Conservation (phyloP, 1,140 invertebrate species). For the Drosophila insularis region DNA sequence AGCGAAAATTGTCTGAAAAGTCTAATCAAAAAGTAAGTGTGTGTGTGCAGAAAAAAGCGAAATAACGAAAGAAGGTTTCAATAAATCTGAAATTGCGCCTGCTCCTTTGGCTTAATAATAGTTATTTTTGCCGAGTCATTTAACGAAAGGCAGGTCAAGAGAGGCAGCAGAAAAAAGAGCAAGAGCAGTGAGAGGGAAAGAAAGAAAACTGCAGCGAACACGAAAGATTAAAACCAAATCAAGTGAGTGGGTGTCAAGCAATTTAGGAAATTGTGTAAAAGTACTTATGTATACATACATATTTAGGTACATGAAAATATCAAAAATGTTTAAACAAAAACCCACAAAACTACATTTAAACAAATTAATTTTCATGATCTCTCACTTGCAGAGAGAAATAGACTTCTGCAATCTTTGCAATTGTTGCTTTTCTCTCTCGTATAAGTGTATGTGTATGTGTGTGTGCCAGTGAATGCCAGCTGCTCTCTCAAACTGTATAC, state of each 20-base stretch:
- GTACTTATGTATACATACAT: slow-evolving; percentile 17
- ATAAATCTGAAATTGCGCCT: slow-evolving; percentile 35
- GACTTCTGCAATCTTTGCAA: slow-evolving; percentile 59
- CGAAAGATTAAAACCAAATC: slow-evolving; percentile 7
- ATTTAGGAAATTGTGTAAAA: slow-evolving; percentile 42
- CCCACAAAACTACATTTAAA: neutral
- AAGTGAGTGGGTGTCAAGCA: slow-evolving; percentile 29
- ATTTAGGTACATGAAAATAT: neutral
- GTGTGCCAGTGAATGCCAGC: slow-evolving; percentile 26
- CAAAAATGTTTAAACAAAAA: slow-evolving; percentile 6
- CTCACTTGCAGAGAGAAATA: slow-evolving; percentile 11
- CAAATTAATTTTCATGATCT: slow-evolving; percentile 32
- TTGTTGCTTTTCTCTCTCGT: slow-evolving; percentile 46
- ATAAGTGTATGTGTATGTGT: slow-evolving; percentile 19
- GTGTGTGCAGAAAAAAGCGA: slow-evolving; percentile 45
- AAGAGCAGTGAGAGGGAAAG: slow-evolving; percentile 14
- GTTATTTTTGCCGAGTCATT: slow-evolving; percentile 66
- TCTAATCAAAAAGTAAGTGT: slow-evolving; percentile 51
- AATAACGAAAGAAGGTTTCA: slow-evolving; percentile 50
- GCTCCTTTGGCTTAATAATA: slow-evolving; percentile 48
- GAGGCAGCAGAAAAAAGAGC: slow-evolving; percentile 26
- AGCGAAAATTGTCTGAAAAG: slow-evolving; percentile 74
- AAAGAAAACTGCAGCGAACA: neutral
- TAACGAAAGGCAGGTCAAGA: slow-evolving; percentile 64
- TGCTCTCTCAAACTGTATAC: slow-evolving; percentile 6